phyloP scores from a whole-genome alignment of 2,888 invertebrate genomes.

The Drosophila dives region DNA sequence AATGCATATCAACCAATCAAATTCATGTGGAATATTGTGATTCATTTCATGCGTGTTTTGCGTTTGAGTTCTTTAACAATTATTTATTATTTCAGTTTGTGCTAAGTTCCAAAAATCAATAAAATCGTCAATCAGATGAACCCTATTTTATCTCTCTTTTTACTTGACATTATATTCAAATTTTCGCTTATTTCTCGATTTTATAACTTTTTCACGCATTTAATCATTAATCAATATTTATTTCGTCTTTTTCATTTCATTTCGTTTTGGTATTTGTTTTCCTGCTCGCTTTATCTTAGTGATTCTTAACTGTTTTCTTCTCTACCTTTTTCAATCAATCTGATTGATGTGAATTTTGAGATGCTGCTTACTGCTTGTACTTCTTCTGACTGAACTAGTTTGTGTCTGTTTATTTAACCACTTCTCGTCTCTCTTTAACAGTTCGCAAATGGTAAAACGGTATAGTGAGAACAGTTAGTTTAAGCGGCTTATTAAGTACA shows the following conservation, averaged over 20 bases:
- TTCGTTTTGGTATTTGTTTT: background rate
- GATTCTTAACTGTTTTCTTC: background rate
- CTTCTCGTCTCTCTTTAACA: background rate
- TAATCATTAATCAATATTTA: background rate
- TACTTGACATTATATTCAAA: background rate
- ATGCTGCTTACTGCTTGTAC: background rate
- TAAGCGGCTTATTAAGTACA: conserved; percentile 3
- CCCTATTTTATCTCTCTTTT: background rate
- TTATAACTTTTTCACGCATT: background rate
- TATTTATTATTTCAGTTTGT: background rate
- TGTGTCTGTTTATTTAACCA: background rate
- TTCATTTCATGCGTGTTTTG: conserved; percentile 10
- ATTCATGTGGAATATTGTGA: background rate
- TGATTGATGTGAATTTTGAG: conserved; percentile 3
- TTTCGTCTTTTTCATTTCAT: background rate
- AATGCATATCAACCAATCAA: conserved; percentile 20
- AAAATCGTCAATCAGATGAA: conserved; percentile 25
- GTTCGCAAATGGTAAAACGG: conserved; percentile 3
- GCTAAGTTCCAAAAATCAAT: background rate
- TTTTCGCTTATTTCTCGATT: background rate
- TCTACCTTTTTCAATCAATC: conserved; percentile 2
- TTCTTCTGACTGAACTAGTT: background rate
- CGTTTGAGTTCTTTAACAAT: conserved; percentile 5
- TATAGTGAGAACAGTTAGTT: conserved; percentile 8
- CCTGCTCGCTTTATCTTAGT: background rate